Base-by-base conservation (phyloP, 2,888 invertebrate species). In the Julus scandinavius region DNA sequence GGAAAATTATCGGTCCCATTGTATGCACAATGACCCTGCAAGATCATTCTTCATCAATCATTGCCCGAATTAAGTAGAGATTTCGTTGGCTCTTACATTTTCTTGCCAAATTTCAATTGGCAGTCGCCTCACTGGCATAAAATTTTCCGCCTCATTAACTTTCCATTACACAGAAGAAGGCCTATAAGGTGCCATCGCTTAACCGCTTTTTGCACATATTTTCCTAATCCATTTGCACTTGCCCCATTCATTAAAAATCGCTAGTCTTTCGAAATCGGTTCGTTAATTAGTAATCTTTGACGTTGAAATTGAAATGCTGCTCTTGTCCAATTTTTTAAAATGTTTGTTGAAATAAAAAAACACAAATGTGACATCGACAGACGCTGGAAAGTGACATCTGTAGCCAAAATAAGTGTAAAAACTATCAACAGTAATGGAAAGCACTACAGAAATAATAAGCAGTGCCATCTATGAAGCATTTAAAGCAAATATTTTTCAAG, bases 31-130 rank as follows among this genome's bases (percentile, higher is more conserved):
- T 80, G 80, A 80, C 80, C 80, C 80, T 38, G 80, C 80, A 38
- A 80, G 80, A 80, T 80, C 80, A 80, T 80, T 80, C 38, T 80
- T 80, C 80, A 80, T 80, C 80, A 80, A 80, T 80, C 80, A 80
- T 80, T 80, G 80, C 5, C 80, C 29, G 80, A 38, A 80, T 80
- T 80, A 80, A 80, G 80, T 80, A 80, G 9, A 80, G 80, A 80
- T 80, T 72, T 72, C 29, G 29, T n/a, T 2, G 63, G 63, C 63
- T 63, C 63, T 63, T n/a, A n/a, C n/a, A 20, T 72, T 72, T 72
- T 72, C 72, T 72, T 29, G 72, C 72, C 72, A 72, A 72, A 29
- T 80, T 80, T 80, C 80, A 80, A 80, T 80, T 38, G 80, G 29
- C 11, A 80, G 29, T 80, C 38, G 11, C 80, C 17, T 80, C 80